Conservation (phyloP, 1,140 invertebrate genomes). For the Pectinophora gossypiella region DNA sequence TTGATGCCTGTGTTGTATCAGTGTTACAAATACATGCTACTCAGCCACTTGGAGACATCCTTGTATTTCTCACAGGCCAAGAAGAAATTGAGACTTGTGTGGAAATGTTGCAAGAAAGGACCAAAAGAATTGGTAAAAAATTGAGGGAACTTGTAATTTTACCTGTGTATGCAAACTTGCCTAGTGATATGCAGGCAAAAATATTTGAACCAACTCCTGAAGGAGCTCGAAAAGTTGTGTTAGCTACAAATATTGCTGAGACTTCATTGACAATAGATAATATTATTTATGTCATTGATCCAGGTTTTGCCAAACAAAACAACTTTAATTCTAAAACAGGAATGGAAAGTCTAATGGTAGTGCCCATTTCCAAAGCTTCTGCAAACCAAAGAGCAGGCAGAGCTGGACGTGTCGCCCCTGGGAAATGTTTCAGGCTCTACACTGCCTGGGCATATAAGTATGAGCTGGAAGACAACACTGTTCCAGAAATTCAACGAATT, state of each 20-base stretch:
- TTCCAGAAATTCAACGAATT: slow-evolving; percentile 98
- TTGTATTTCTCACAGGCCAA: slow-evolving; percentile 97
- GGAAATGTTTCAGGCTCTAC: slow-evolving; percentile 98
- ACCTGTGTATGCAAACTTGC: slow-evolving; percentile 98
- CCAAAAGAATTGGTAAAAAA: slow-evolving; percentile 93
- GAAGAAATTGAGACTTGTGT: slow-evolving; percentile 98
- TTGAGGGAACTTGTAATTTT: slow-evolving; percentile 95
- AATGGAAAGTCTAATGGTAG: slow-evolving; percentile 98
- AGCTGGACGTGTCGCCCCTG: slow-evolving; percentile 94
- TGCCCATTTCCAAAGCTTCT: slow-evolving; percentile 98
- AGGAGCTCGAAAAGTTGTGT: slow-evolving; percentile 95
- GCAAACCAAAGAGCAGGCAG: slow-evolving; percentile 96
- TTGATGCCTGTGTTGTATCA: slow-evolving; percentile 97
- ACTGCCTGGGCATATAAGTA: slow-evolving; percentile 98
- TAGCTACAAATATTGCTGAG: slow-evolving; percentile 99
- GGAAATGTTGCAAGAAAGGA: slow-evolving; percentile 93
- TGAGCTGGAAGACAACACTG: slow-evolving; percentile 97
- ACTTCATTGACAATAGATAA: slow-evolving; percentile 99
- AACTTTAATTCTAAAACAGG: slow-evolving; percentile 98
- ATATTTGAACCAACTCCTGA: slow-evolving; percentile 98
- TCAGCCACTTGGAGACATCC: slow-evolving; percentile 95
- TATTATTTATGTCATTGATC: slow-evolving; percentile 99
- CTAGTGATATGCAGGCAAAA: slow-evolving; percentile 99
- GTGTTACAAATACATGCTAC: slow-evolving; percentile 98
- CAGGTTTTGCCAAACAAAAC: slow-evolving; percentile 99